Evolutionary conservation across 2,888 invertebrate species (phyloP), one percentile per base, ranked within the genome.

Genomic region (Halocaridina rubra): DNA sequence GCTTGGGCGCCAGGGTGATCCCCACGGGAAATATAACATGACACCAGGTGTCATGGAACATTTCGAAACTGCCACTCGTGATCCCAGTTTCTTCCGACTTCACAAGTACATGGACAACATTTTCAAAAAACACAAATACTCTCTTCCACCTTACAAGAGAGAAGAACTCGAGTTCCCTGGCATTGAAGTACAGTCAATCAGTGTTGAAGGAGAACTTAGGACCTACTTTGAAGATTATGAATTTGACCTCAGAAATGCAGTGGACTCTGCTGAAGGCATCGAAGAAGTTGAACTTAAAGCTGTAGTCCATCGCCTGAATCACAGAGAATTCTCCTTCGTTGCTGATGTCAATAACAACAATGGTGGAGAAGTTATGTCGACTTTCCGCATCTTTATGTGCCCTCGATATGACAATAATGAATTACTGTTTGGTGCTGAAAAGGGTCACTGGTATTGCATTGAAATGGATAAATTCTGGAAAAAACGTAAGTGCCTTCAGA

Each of bases 11-110:
- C 81, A 81, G 64, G 81, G 90, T 67, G 91, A 91, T 81, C 91
- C 90, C 86, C 89, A 90, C 61, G 90, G 90, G 89, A 90, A 91
- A 88, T 90, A 90, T 89, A 90, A 88, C 46, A 86, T 90, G 57
- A 88, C 89, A 30, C 89, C 89, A 32, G 90, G 90, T 78, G 90
- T 90, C 1, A 90, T 90, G 89, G 89, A 94, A 89, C 92, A 92
- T 87, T 93, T 93, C 89, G 93, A 93, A 89, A 94, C 94, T 4
- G 93, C 93, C 89, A 91, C 94, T 88, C 94, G 95, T 88, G 95
- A 95, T 90, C 95, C 95, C 29, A 92, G 94, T 64, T 95, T 94
- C 93, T 95, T 94, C 90, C 93, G 93, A 90, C 92, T 95, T 81
- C 93, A 92, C 92, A 93, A 93, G 90, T 93, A 93, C 88, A 91